Conservation (phyloP, 1,140 invertebrate genomes). For the Pseudomyrmex pallidus region DNA sequence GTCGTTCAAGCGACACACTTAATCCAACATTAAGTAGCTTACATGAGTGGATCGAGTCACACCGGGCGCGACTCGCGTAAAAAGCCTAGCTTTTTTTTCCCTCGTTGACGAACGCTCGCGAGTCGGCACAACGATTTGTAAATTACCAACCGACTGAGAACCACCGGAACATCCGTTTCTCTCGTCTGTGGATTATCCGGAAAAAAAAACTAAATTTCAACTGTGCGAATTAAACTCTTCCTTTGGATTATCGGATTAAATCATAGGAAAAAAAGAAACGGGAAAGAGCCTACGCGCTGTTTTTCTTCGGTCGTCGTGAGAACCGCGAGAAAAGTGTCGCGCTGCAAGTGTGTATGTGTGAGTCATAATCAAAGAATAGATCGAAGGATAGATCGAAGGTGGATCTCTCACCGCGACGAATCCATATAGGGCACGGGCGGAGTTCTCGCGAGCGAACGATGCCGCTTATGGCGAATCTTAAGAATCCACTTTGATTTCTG, state of each 20-base stretch:
- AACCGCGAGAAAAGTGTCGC: slow-evolving; percentile 24
- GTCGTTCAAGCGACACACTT: slow-evolving; percentile 31
- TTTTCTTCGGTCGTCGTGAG: slow-evolving; percentile 3
- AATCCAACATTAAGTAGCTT: slow-evolving; percentile 65
- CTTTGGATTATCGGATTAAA: too few species aligned
- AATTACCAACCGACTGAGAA: slow-evolving; percentile 22
- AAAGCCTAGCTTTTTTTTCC: slow-evolving; percentile 22
- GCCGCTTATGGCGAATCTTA: slow-evolving; percentile 78
- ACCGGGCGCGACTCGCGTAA: background rate
- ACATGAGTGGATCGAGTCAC: slow-evolving; percentile 18
- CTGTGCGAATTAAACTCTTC: background rate
- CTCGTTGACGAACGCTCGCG: slow-evolving; percentile 44
- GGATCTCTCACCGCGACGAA: slow-evolving; percentile 68
- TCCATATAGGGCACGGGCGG: slow-evolving; percentile 78
- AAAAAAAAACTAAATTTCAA: slow-evolving; percentile 9
- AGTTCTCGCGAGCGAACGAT: slow-evolving; percentile 70
- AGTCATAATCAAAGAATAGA: slow-evolving; percentile 72
- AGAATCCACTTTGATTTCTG: slow-evolving; percentile 81
- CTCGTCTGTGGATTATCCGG: background rate
- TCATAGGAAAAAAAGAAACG: too few species aligned
- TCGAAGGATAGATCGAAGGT: slow-evolving; percentile 71
- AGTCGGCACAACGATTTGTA: slow-evolving; percentile 16
- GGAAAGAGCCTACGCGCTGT: background rate
- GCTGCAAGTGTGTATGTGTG: slow-evolving; percentile 50
- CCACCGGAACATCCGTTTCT: background rate